Percentiles rank a stretch among this genome's conserved stretches.
Evolutionary conservation across 2,888 invertebrate genomes (phyloP).

Genomic region (Drosophila limbata): DNA sequence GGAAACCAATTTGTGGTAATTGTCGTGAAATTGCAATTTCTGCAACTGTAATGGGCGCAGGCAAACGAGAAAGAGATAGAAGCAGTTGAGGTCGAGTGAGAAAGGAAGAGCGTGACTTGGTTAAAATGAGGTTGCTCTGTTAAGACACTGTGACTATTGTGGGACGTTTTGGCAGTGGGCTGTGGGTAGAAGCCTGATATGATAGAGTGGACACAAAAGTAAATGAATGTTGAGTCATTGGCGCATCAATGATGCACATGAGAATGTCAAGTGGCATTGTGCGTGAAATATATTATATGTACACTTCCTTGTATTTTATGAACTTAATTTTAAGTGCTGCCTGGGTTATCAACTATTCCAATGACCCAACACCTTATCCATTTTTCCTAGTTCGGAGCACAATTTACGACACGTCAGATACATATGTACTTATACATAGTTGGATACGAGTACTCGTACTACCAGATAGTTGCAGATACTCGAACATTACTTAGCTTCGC

Average conservation of each 20-base stretch:
- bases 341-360: conserved; percentile 10
- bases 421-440: conserved; percentile 24
- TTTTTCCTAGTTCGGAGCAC: conserved; percentile 30
- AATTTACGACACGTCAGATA: conserved; percentile 64
- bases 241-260: conserved; percentile 36
- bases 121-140: conserved; percentile 57
- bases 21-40: conserved; percentile 81
- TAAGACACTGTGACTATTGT: conserved; percentile 36
- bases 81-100: conserved; percentile 1
- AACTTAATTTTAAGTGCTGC: conserved; percentile 9
- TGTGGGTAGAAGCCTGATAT: conserved; percentile 37
- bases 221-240: conserved; percentile 40
- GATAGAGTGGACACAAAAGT: conserved; percentile 42
- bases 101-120: conserved; percentile 47
- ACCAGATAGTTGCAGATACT: conserved; percentile 33
- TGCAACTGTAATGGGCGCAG: conserved; percentile 73
- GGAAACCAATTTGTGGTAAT: conserved; percentile 82
- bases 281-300: conserved; percentile 21
- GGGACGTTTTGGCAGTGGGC: conserved; percentile 1
- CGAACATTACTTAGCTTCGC: conserved; percentile 34
- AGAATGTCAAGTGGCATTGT: conserved; percentile 23
- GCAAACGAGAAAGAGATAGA: conserved; percentile 21
- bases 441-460: not conserved
- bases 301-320: conserved; percentile 9
- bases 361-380: conserved; percentile 23